Conservation (phyloP, 2,113 vertebrate genomes). For the Turnix velox region DNA sequence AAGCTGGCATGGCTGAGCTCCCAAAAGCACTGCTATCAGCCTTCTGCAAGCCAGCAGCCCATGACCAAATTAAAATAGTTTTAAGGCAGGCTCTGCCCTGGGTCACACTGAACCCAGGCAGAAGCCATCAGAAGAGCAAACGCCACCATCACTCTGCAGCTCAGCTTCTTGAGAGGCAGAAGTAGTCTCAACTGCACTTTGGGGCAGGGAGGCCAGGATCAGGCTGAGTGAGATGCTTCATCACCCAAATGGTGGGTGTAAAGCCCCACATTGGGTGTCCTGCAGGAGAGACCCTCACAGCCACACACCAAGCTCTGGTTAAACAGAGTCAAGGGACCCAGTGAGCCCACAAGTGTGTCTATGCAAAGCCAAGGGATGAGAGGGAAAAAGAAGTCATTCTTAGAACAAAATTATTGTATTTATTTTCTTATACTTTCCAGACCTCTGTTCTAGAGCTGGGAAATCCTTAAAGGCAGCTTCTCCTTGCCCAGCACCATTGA, state of each 20-base stretch:
- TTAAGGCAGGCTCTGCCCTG: neutral
- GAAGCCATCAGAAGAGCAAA: neutral
- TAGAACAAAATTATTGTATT: neutral
- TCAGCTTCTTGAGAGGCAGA: neutral
- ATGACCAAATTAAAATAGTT: neutral
- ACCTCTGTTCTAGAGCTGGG: neutral
- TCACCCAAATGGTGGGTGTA: neutral
- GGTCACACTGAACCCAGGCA: neutral
- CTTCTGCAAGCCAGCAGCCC: neutral
- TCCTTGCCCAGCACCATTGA: neutral
- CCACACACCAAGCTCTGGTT: rapidly evolving
- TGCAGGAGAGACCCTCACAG: neutral
- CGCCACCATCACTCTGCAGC: neutral
- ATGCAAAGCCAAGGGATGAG: neutral
- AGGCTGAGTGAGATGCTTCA: rapidly evolving
- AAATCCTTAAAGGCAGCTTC: neutral
- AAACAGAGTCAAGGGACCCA: neutral
- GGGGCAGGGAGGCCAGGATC: neutral
- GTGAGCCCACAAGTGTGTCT: rapidly evolving
- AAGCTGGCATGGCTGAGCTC: neutral
- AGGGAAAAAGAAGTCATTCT: rapidly evolving
- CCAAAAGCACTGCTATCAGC: neutral
- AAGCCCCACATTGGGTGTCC: neutral
- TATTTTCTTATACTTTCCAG: neutral
- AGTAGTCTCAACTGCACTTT: rapidly evolving